These are phyloP conservation scores for Telmatherina bonti DNA, from an alignment of 2,797 vertebrate species.

Conservation along the genomic window DNA sequence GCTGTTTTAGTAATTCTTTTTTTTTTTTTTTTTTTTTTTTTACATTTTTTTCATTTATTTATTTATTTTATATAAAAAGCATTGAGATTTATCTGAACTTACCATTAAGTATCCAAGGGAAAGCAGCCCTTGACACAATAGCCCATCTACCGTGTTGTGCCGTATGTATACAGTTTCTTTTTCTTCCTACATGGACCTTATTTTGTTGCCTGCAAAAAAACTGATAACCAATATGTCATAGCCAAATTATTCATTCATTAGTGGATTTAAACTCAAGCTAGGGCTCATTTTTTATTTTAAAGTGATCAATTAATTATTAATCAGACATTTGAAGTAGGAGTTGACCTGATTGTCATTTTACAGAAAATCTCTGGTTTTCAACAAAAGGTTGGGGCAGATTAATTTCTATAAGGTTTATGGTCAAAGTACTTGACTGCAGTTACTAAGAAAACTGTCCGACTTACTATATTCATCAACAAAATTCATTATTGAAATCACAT, in stretches of 20 bases:
- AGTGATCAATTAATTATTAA: too few relatives aligned
- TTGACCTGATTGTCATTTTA: too few relatives aligned
- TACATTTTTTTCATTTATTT: too few relatives aligned
- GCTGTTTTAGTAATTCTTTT: too few relatives aligned
- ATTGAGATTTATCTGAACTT: too few relatives aligned
- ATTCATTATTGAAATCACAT: neutral
- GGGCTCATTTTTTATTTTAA: neutral
- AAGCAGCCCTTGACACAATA: neutral
- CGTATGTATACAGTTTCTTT: neutral
- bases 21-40: neutral
- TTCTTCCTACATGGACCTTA: neutral
- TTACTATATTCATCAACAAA: neutral
- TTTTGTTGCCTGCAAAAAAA: neutral
- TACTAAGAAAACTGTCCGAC: too few relatives aligned
- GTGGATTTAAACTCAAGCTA: neutral
- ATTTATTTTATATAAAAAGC: too few relatives aligned
- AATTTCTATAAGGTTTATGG: neutral
- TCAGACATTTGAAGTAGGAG: too few relatives aligned
- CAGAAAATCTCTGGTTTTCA: too few relatives aligned
- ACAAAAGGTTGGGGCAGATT: too few relatives aligned
- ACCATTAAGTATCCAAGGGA: neutral
- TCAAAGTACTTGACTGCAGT: neutral
- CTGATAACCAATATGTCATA: neutral
- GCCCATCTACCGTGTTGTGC: neutral
- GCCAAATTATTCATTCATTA: neutral